Percentiles rank a stretch among this genome's conserved stretches.
These are phyloP conservation scores for Acrocyrtus sp. DNA, from an alignment of 2,888 invertebrate species.

Conservation along the genomic window DNA sequence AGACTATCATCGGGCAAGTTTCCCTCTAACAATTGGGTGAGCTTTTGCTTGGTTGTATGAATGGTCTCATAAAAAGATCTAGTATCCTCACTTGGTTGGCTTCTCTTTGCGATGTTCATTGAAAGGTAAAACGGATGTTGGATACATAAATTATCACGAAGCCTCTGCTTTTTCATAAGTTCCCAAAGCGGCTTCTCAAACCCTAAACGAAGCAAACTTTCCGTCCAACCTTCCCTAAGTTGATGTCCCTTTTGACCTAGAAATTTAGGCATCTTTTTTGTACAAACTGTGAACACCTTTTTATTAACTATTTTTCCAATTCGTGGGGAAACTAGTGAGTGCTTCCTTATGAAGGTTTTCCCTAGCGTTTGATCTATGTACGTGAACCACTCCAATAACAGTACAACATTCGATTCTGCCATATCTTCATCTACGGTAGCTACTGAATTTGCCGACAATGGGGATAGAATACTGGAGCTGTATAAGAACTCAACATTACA, in stretches of 20 bases:
- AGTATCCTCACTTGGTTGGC: no score
- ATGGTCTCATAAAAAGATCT: no score
- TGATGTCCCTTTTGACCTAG: neutral
- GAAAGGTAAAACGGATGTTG: conserved; percentile 12
- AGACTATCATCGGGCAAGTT: no score
- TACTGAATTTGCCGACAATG: no score
- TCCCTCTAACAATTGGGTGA: no score
- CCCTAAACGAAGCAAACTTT: neutral
- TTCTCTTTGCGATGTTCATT: conserved; percentile 7
- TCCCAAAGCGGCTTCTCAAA: neutral
- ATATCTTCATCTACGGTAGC: neutral
- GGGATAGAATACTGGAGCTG: no score
- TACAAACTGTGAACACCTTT: neutral
- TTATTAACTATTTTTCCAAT: conserved; percentile 2
- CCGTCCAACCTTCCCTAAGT: neutral
- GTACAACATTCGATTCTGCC: neutral
- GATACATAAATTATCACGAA: neutral
- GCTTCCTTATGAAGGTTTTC: neutral
- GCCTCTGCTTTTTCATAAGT: neutral
- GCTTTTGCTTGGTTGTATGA: no score
- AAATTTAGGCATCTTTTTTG: neutral
- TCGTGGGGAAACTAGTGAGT: neutral
- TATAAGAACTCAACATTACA: neutral
- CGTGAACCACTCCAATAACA: neutral
- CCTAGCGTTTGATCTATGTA: neutral